Evolutionary conservation across 2,888 invertebrate genomes (phyloP).

Genomic region (Cataglyphis albicans): DNA sequence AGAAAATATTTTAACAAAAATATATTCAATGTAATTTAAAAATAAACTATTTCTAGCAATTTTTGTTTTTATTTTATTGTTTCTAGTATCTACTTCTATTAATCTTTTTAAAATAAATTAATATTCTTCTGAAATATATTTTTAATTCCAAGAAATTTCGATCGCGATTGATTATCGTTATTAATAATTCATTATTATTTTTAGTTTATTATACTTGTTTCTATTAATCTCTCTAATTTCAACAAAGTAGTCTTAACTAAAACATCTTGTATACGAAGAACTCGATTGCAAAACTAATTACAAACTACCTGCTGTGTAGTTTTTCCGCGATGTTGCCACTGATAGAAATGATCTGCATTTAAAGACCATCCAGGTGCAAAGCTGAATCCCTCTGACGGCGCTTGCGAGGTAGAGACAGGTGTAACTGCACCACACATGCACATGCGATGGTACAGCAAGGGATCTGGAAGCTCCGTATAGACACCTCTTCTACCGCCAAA

Average conservation of each 20-base stretch:
- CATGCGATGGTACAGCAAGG: constrained; percentile 68
- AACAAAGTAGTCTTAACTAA: not conserved
- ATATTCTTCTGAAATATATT: not conserved
- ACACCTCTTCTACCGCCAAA: constrained; percentile 77
- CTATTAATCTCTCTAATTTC: not conserved
- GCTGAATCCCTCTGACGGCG: constrained; percentile 87
- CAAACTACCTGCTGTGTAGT: constrained; percentile 88
- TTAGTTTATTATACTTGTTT: not conserved
- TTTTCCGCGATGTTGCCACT: constrained; percentile 89
- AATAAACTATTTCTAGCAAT: not conserved
- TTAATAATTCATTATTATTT: not conserved
- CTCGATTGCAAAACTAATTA: not conserved
- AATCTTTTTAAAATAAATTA: not conserved
- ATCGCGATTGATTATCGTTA: not conserved
- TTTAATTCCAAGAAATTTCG: not conserved
- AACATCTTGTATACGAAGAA: not conserved
- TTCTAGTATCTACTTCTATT: not conserved
- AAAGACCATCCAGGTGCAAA: constrained; percentile 89
- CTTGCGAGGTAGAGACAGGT: constrained; percentile 72
- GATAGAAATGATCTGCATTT: constrained; percentile 89
- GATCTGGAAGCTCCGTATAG: constrained; percentile 81
- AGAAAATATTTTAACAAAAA: not conserved
- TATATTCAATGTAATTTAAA: not conserved
- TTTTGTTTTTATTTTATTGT: not conserved
- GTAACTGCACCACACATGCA: constrained; percentile 62